A percentile compares a stretch with the other conserved stretches of the same genome.
These are phyloP conservation scores for Schizopygopsis malacanthus DNA, from an alignment of 2,797 vertebrate species.

Conservation along the genomic window DNA sequence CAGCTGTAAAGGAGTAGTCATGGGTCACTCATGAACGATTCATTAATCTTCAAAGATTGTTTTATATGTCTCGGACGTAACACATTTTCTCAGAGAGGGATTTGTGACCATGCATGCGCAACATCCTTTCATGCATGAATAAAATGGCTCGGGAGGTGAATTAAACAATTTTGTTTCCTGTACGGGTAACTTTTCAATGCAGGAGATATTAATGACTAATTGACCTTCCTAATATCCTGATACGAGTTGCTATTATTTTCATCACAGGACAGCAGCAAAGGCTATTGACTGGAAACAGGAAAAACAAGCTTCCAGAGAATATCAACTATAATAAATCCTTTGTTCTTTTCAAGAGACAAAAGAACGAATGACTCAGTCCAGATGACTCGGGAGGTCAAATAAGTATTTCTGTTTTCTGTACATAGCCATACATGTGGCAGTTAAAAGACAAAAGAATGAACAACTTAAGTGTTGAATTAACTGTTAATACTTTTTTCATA, in stretches of 20 bases:
- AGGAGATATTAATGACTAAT: neutral
- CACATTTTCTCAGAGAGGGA: neutral
- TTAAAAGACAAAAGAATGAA: neutral
- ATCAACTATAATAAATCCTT: neutral
- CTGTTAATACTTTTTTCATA: neutral
- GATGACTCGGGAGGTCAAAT: neutral
- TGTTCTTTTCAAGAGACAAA: too few relatives aligned
- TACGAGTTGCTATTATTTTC: neutral
- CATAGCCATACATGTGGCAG: neutral
- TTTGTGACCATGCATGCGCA: neutral
- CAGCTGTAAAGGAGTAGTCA: neutral
- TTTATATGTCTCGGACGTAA: neutral
- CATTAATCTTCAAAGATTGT: neutral
- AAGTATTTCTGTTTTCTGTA: neutral
- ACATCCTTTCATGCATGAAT: neutral
- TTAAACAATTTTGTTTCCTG: neutral
- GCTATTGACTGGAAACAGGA: conserved; percentile 1
- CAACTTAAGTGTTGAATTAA: neutral
- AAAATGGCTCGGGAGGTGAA: neutral
- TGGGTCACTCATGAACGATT: neutral
- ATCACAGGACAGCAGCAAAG: neutral
- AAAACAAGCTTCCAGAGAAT: neutral
- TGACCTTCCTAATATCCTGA: neutral
- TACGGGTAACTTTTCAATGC: neutral
- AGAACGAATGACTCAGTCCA: neutral